Conservation (phyloP, 2,797 vertebrate genomes). For the Ctenosaura bakeri region DNA sequence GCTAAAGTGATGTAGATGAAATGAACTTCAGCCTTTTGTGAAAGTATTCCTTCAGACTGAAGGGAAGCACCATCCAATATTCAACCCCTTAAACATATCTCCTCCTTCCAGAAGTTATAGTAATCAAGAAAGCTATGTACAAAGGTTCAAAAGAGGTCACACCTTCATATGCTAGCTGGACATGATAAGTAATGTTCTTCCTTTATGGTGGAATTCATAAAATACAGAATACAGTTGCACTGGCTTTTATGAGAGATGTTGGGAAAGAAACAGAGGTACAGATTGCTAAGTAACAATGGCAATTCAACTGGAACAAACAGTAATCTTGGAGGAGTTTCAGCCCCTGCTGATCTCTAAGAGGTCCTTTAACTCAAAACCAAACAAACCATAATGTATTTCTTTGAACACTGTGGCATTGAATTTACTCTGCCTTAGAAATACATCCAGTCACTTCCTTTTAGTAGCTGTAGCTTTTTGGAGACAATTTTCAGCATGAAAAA, state of each 20-base stretch:
- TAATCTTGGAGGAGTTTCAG: slow-evolving; percentile 61
- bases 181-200: slow-evolving; percentile 52
- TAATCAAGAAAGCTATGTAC: slow-evolving; percentile 49
- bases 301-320: slow-evolving; percentile 64
- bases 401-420: slow-evolving; percentile 39
- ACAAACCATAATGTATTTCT: slow-evolving; percentile 49
- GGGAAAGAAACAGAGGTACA: slow-evolving; percentile 44
- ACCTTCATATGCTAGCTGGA: slow-evolving; percentile 55
- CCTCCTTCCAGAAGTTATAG: slow-evolving; percentile 45
- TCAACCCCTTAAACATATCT: slow-evolving; percentile 66
- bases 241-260: slow-evolving; percentile 52
- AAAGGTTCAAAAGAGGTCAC: slow-evolving; percentile 50
- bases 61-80: slow-evolving; percentile 45
- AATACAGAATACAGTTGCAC: slow-evolving; percentile 49
- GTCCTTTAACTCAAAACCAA: slow-evolving; percentile 58
- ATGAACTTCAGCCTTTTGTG: slow-evolving; percentile 51
- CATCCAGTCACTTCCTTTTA: slow-evolving; percentile 42
- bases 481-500: slow-evolving; percentile 52
- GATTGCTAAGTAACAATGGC: slow-evolving; percentile 60
- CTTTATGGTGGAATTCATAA: slow-evolving; percentile 52
- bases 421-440: slow-evolving; percentile 62
- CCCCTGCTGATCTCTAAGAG: slow-evolving; percentile 59
- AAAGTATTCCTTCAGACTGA: slow-evolving; percentile 28
- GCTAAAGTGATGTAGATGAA: not conserved
- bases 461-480: slow-evolving; percentile 33